These are phyloP conservation scores for Diploptera punctata DNA, from an alignment of 2,888 invertebrate genomes.

Conservation along the genomic window DNA sequence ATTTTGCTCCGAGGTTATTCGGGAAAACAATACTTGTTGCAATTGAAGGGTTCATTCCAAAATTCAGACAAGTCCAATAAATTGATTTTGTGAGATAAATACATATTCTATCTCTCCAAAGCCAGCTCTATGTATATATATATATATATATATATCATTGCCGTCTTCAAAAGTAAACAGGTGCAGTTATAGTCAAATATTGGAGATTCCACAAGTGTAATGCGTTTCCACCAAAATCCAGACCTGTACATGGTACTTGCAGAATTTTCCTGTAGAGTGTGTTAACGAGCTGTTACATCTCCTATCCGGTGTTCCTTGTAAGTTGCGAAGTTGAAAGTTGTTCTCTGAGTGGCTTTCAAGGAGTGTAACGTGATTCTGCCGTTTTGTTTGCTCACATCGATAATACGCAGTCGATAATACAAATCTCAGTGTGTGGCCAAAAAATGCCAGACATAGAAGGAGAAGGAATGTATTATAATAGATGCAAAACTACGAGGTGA, in stretches of 20 bases:
- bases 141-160: background rate
- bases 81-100: no score
- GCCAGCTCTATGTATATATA: no score
- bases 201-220: conserved; percentile 1
- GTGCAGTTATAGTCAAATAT: background rate
- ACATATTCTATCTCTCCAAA: no score
- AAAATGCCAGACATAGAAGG: background rate
- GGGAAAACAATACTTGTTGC: no score
- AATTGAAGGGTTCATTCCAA: no score
- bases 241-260: background rate
- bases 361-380: no score
- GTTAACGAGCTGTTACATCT: background rate
- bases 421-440: conserved; percentile 2
- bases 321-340: background rate
- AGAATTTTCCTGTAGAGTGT: conserved; percentile 1
- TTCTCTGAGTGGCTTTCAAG: background rate
- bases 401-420: background rate
- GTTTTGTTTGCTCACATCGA: background rate
- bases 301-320: background rate
- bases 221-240: background rate
- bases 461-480: conserved; percentile 6
- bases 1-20: no score
- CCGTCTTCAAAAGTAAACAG: background rate
- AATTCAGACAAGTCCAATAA: no score
- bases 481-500: background rate